phyloP scores from a whole-genome alignment of 2,797 vertebrate genomes.

The Hyperoplus immaculatus region DNA sequence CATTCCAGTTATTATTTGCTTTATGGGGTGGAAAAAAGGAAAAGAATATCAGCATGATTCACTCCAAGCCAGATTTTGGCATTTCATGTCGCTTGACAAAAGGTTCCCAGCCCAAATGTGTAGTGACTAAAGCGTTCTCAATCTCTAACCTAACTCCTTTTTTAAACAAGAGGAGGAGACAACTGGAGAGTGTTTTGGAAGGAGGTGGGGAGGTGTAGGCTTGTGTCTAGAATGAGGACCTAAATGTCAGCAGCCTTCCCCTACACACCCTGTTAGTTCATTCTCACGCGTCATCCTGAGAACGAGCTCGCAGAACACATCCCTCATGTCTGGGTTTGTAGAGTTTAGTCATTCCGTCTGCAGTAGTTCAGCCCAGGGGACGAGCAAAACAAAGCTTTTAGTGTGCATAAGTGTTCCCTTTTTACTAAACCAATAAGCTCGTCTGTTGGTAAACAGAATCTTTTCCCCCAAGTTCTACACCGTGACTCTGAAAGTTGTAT shows the following conservation, averaged over 20 bases:
- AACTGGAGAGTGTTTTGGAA: conserved; percentile 26
- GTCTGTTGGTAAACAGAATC: conserved; percentile 24
- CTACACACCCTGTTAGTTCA: conserved; percentile 70
- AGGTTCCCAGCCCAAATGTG: conserved; percentile 39
- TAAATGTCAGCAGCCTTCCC: conserved; percentile 59
- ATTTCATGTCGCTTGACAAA: conserved; percentile 58
- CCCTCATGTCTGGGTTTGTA: conserved; percentile 53
- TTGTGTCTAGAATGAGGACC: conserved; percentile 47
- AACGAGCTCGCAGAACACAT: conserved; percentile 56
- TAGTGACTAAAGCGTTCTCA: conserved; percentile 21
- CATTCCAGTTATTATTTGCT: conserved; percentile 58
- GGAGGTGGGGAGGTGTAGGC: conserved; percentile 19
- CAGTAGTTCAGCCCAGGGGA: conserved; percentile 48
- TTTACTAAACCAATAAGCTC: conserved; percentile 56
- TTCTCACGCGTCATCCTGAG: conserved; percentile 64
- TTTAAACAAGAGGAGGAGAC: conserved; percentile 36
- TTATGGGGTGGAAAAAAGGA: conserved; percentile 58
- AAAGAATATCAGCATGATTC: conserved; percentile 56
- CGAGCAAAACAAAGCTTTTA: conserved; percentile 63
- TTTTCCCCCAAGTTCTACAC: conserved; percentile 33
- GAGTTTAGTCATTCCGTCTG: conserved; percentile 70
- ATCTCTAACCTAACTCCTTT: conserved; percentile 10
- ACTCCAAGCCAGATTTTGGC: conserved; percentile 38
- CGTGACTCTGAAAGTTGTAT: conserved; percentile 41
- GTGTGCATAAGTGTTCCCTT: conserved; percentile 45